phyloP scores from a whole-genome alignment of 2,113 vertebrate genomes.

The Sylvietta virens region DNA sequence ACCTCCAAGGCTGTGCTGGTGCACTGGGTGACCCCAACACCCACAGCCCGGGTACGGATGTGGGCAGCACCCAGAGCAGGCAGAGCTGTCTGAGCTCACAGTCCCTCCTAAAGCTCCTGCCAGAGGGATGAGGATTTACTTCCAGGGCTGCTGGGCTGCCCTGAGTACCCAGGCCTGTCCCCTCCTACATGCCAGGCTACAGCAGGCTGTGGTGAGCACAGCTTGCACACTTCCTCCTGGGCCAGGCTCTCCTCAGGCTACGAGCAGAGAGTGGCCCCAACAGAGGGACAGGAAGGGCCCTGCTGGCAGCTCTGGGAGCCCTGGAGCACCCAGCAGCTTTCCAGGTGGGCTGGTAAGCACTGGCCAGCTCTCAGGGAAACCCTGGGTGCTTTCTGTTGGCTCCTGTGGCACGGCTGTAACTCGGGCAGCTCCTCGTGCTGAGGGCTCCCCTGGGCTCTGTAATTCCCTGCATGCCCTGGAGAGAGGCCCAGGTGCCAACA shows the following conservation, averaged over 20 bases:
- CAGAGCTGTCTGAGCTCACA: no score
- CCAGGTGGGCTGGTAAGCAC: accelerated
- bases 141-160: not conserved
- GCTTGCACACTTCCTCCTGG: not conserved
- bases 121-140: not conserved
- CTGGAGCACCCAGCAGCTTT: no score
- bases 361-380: not conserved
- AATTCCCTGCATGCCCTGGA: accelerated
- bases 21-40: not conserved
- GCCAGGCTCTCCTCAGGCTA: not conserved
- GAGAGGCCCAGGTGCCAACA: not conserved
- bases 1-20: accelerated
- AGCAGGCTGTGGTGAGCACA: not conserved
- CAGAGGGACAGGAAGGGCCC: not conserved
- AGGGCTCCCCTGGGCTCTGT: not conserved
- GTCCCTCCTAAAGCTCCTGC: not conserved
- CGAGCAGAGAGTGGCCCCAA: accelerated
- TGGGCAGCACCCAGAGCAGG: not conserved
- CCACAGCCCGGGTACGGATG: accelerated
- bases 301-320: not conserved
- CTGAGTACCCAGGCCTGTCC: accelerated
- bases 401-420: accelerated
- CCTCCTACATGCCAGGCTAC: not conserved
- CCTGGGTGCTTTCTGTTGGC: not conserved
- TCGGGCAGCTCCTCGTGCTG: not conserved